Percentiles rank a stretch among this genome's conserved stretches.
Conservation (phyloP, 2,113 vertebrate species). For the Bagarius yarrelli region DNA sequence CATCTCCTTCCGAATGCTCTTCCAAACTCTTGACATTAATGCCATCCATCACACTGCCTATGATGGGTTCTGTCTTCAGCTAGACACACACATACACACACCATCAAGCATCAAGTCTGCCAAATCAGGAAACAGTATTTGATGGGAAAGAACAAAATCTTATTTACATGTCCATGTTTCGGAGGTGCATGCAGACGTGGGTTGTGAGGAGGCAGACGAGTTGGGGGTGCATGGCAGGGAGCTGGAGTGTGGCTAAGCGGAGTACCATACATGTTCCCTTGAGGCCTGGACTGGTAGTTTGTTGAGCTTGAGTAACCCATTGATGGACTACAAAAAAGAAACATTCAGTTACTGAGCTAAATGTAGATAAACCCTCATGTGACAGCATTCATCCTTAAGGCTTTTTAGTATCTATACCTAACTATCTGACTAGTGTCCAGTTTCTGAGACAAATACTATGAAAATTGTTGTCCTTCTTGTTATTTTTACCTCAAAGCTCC, state of each 20-base stretch:
- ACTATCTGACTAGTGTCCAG: not conserved
- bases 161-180: conserved; percentile 85
- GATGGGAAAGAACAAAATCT: not conserved
- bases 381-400: not conserved
- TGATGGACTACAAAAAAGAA: conserved; percentile 74
- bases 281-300: conserved; percentile 79
- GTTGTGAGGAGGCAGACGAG: conserved; percentile 71
- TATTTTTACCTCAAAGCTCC: conserved; percentile 84
- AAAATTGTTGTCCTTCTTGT: not conserved
- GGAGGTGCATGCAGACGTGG: conserved; percentile 71
- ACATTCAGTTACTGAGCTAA: not conserved
- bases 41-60: conserved; percentile 72
- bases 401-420: not conserved
- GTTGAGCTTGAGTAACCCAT: conserved; percentile 82
- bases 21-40: conserved; percentile 81
- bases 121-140: not conserved
- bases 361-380: not conserved
- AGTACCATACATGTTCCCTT: conserved; percentile 74
- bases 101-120: not conserved
- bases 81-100: conserved; percentile 52
- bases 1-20: conserved; percentile 86
- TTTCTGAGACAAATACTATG: not conserved
- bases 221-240: conserved; percentile 64
- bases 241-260: conserved; percentile 75
- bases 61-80: conserved; percentile 85